Conservation (phyloP, 2,797 vertebrate species). For the Pteropus rufus region DNA sequence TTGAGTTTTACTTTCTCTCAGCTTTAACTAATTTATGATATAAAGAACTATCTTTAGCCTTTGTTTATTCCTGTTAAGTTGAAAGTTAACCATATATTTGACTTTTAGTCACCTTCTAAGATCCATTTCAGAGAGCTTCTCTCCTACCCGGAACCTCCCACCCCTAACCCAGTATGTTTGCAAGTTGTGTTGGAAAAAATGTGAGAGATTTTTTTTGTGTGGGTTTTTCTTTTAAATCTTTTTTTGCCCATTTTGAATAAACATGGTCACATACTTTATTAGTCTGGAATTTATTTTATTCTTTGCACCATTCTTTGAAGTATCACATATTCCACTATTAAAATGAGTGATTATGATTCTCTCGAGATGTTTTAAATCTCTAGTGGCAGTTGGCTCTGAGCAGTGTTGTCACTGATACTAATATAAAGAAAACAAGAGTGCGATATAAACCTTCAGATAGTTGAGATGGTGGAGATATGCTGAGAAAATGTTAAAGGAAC, state of each 20-base stretch:
- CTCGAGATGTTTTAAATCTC: background rate
- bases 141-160: rapidly evolving
- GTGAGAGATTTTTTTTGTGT: background rate
- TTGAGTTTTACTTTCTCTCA: background rate
- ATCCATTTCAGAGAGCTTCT: background rate
- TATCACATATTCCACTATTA: background rate
- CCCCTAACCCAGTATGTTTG: background rate
- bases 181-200: background rate
- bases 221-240: background rate
- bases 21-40: background rate
- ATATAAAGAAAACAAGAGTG: background rate
- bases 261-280: background rate
- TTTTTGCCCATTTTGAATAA: conserved; percentile 5
- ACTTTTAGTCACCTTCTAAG: background rate
- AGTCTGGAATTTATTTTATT: background rate
- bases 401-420: background rate
- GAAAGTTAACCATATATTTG: background rate
- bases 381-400: background rate
- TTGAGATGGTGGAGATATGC: rapidly evolving
- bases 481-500: background rate
- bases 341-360: background rate
- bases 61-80: background rate
- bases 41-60: background rate
- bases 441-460: background rate
- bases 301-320: background rate